A percentile compares a stretch with the other conserved stretches of the same genome.
Conservation (phyloP, 2,888 invertebrate genomes). For the Onthophagus sagittarius region DNA sequence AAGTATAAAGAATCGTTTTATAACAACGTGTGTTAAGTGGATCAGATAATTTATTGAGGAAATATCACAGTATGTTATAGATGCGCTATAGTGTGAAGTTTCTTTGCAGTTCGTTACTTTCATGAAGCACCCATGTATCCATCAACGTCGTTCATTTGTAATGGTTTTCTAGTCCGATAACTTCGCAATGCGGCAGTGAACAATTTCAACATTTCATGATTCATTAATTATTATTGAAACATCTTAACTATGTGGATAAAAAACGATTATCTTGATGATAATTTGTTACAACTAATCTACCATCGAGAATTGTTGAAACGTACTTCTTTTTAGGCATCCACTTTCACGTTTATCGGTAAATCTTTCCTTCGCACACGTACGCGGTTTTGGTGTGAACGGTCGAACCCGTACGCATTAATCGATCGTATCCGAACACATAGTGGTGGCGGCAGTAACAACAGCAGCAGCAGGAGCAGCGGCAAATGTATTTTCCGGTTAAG, state of each 20-base stretch:
- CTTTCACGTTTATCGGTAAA: slow-evolving; percentile 2
- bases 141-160: background rate
- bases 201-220: no score
- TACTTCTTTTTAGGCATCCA: background rate
- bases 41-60: background rate
- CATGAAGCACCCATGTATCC: background rate
- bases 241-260: no score
- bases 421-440: background rate
- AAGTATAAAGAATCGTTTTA: no score
- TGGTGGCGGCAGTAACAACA: no score
- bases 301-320: no score
- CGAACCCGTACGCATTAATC: slow-evolving; percentile 3
- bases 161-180: background rate
- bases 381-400: slow-evolving; percentile 6
- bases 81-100: background rate
- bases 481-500: slow-evolving; percentile 11
- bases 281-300: no score
- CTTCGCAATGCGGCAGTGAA: background rate
- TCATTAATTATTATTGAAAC: no score
- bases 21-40: background rate
- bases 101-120: background rate
- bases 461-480: background rate
- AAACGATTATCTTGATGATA: no score
- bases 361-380: slow-evolving; percentile 3
- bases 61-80: background rate